Conservation (phyloP, 2,113 vertebrate species). For the Castor canadensis region DNA sequence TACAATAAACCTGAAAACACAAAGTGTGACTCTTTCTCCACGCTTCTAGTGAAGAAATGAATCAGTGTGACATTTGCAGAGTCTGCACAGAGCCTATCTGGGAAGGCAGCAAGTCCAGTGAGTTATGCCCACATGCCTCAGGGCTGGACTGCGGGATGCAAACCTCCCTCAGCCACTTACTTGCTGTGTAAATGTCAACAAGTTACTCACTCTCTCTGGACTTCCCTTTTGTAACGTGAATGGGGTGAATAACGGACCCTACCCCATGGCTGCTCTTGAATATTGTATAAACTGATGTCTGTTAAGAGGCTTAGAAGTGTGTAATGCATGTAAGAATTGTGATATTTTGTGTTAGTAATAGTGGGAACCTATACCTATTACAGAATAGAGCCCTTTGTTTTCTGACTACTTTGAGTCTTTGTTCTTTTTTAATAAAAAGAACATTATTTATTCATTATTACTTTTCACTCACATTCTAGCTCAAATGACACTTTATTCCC, state of each 20-base stretch:
- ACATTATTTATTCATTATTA: neutral
- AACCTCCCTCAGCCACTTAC: neutral
- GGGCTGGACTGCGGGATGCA: neutral
- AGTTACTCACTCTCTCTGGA: neutral
- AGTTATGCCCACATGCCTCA: neutral
- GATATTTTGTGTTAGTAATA: no score
- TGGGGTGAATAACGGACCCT: neutral
- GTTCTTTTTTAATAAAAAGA: neutral
- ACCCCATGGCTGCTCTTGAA: neutral
- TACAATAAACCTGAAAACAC: neutral
- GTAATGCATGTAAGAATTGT: neutral
- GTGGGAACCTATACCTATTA: neutral
- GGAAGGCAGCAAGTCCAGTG: neutral
- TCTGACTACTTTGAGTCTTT: neutral
- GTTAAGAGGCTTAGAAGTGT: neutral
- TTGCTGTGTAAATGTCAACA: neutral
- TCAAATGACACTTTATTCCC: neutral
- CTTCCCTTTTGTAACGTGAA: neutral
- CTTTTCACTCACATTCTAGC: neutral
- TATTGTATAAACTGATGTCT: neutral
- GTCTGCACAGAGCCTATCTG: neutral
- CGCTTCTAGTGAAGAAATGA: neutral
- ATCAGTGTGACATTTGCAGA: neutral
- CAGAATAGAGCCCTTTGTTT: neutral
- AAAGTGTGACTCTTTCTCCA: neutral